Evolutionary conservation across 2,113 vertebrate genomes (phyloP).

Genomic region (Haemorhous mexicanus): DNA sequence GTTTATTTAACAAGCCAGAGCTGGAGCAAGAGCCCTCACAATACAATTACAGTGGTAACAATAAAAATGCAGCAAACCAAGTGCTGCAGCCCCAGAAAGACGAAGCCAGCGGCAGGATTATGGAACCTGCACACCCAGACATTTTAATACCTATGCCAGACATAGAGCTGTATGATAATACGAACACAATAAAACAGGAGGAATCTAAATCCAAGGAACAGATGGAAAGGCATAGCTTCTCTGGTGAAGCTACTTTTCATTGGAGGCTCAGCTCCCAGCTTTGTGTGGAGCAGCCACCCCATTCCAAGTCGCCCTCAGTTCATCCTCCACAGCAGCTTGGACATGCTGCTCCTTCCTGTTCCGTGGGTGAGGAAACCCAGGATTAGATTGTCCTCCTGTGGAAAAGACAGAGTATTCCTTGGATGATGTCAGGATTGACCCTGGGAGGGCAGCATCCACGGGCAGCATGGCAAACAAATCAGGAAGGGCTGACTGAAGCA

Average conservation of each 20-base stretch:
- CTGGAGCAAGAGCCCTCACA: conserved; percentile 28
- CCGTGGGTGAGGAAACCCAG: rapidly evolving
- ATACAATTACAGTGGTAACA: conserved; percentile 55
- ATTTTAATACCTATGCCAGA: conserved; percentile 57
- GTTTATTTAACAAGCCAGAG: conserved; percentile 53
- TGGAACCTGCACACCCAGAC: conserved; percentile 50
- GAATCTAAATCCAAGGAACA: conserved; percentile 19
- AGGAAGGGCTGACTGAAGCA: background rate
- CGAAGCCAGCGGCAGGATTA: background rate
- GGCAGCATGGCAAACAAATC: background rate
- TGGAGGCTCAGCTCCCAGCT: background rate
- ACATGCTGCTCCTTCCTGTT: background rate
- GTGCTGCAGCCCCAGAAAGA: background rate
- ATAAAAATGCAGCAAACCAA: conserved; percentile 48
- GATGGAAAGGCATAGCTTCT: conserved; percentile 5
- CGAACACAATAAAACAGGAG: background rate
- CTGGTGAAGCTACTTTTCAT: background rate
- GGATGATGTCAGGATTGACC: background rate
- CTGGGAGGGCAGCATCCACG: background rate
- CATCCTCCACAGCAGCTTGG: background rate
- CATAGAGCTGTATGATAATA: conserved; percentile 24
- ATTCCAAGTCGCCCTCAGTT: background rate
- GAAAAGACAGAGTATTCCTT: background rate
- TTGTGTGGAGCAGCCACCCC: background rate
- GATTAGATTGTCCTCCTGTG: background rate